Evolutionary conservation across 2,888 invertebrate genomes (phyloP).

Genomic region (Latrodectus elegans): DNA sequence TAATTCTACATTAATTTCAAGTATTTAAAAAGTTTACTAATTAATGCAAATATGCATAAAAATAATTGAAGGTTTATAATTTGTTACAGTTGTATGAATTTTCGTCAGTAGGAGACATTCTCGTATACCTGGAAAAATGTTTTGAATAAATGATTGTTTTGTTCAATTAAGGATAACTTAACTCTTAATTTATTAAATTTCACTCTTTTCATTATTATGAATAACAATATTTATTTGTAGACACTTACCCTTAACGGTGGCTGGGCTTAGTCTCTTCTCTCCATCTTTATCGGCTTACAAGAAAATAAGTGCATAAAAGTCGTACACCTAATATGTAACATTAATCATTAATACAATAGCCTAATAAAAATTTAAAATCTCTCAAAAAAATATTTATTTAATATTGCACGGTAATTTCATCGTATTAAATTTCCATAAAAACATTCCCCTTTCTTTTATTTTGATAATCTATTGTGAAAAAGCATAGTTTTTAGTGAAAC

Average conservation of each 20-base stretch:
- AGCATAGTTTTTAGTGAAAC: slow-evolving; percentile 56
- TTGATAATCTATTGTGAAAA: slow-evolving; percentile 32
- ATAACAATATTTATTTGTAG: slow-evolving; percentile 38
- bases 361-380: neutral
- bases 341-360: slow-evolving; percentile 9
- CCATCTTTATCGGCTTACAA: slow-evolving; percentile 64
- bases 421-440: slow-evolving; percentile 11
- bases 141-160: no score
- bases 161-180: no score
- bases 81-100: no score
- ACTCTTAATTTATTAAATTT: neutral
- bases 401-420: neutral
- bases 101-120: no score
- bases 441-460: slow-evolving; percentile 40
- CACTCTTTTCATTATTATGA: slow-evolving; percentile 10
- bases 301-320: slow-evolving; percentile 59
- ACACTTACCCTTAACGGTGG: slow-evolving; percentile 67
- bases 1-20: no score
- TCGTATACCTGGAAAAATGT: no score
- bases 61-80: no score
- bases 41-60: no score
- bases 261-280: slow-evolving; percentile 59
- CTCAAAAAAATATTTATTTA: neutral
- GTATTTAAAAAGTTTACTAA: no score
- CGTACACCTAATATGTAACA: slow-evolving; percentile 18